Evolutionary conservation across 2,797 vertebrate species (phyloP).

Genomic region (Sebastes ruberrimus): DNA sequence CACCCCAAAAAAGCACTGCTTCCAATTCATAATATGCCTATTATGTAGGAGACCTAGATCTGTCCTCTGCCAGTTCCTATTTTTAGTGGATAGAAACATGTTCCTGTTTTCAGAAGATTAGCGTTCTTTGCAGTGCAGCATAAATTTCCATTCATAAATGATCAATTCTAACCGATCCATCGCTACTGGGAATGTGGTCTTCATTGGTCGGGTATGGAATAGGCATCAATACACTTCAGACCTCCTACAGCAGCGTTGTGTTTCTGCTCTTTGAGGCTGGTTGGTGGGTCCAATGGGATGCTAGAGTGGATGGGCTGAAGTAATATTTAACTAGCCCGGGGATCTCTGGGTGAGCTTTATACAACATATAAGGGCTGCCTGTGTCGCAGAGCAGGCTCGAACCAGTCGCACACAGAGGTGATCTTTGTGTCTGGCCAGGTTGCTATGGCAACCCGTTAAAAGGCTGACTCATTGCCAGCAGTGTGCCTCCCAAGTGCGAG

Average conservation of each 20-base stretch:
- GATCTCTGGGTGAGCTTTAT: slow-evolving; percentile 49
- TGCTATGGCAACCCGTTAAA: slow-evolving; percentile 64
- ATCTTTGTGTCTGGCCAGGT: slow-evolving; percentile 69
- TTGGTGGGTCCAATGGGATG: not conserved
- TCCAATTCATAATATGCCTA: not conserved
- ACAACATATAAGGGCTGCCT: slow-evolving; percentile 43
- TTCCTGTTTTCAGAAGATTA: not conserved
- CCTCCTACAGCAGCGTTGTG: slow-evolving; percentile 3
- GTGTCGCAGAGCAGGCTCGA: slow-evolving; percentile 55
- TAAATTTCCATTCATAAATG: not conserved
- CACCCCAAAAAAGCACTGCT: not conserved
- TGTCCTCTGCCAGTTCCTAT: not conserved
- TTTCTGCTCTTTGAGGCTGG: slow-evolving; percentile 19
- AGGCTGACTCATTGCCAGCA: slow-evolving; percentile 67
- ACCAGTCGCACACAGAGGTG: slow-evolving; percentile 60
- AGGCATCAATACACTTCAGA: not conserved
- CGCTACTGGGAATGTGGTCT: not conserved
- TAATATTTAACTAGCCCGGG: slow-evolving; percentile 52
- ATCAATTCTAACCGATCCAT: not conserved
- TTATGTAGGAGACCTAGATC: not conserved
- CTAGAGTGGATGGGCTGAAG: slow-evolving; percentile 24
- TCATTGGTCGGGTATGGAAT: not conserved
- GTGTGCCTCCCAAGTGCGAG: slow-evolving; percentile 26
- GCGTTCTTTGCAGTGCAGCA: not conserved
- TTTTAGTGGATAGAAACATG: not conserved